A percentile compares a stretch with the other conserved stretches of the same genome.
phyloP scores from a whole-genome alignment of 2,113 vertebrate species.

The Scomber colias region DNA sequence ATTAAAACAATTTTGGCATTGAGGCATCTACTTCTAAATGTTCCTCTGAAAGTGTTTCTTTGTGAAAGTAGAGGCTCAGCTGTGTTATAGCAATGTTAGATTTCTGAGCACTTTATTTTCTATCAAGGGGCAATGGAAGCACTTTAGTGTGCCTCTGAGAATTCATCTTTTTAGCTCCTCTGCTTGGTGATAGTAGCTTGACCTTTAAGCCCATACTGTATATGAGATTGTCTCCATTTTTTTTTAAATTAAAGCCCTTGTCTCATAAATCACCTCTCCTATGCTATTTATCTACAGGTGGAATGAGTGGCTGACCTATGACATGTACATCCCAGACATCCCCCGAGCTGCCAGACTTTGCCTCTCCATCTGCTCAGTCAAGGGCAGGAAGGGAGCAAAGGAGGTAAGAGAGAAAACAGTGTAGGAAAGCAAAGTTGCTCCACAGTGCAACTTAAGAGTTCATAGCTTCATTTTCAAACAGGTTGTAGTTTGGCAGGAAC shows the following conservation, averaged over 20 bases:
- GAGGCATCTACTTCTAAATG: not conserved
- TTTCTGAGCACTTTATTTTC: constrained; percentile 12
- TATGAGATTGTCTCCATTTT: not conserved
- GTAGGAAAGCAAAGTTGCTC: not conserved
- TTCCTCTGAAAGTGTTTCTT: not conserved
- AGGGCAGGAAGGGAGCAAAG: constrained; percentile 97
- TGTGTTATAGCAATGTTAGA: not conserved
- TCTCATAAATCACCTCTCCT: not conserved
- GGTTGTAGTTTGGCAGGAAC: not conserved
- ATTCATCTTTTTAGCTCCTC: not conserved
- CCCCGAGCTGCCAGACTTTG: constrained; percentile 97
- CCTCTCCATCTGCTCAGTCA: constrained; percentile 98
- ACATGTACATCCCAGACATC: constrained; percentile 97
- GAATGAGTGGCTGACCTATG: constrained; percentile 97
- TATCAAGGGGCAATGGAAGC: not conserved
- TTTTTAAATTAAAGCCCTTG: not conserved
- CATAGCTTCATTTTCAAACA: not conserved
- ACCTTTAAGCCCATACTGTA: not conserved
- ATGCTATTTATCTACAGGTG: constrained; percentile 83
- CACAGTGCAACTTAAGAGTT: not conserved
- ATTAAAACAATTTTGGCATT: not conserved
- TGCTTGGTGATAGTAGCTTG: not conserved
- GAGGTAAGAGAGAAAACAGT: constrained; percentile 84
- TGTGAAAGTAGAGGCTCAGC: not conserved
- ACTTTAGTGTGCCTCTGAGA: not conserved